Base-by-base conservation (phyloP, 2,113 vertebrate species). In the Atherinomorus stipes region DNA sequence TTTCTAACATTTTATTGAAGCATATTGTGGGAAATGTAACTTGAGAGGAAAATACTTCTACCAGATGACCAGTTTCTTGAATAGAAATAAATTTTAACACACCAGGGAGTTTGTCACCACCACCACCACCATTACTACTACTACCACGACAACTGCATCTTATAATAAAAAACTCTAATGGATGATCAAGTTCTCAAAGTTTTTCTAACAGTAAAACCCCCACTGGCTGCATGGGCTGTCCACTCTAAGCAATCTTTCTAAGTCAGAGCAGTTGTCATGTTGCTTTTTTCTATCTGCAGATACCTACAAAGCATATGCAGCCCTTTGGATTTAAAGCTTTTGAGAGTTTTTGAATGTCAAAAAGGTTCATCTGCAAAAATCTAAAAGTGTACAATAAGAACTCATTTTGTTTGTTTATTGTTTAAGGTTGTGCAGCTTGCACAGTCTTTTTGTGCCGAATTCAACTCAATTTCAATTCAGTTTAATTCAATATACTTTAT, bases 21-120 rank as follows among this genome's bases (percentile, higher is more conserved):
- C 79, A 62, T 84, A 87, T 85, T 90, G 88, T 91, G 91, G 91
- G 90, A 92, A 93, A 91, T 88, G 22, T 73, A 76, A 82, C 70
- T 76, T 83, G 77, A 84, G 58, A 63, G 67, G 81, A 76, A 89
- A 88, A 79, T 57, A 66, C 61, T 76, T 65, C 45, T 83, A 60
- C 86, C 85, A 85, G 81, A 79, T 78, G 84, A 91, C 72, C 72
- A 72, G 67, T 75, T 85, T 64, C 18, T 74, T 76, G 62, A 78
- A 63, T 83, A 51, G 71, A 74, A 90, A 71, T 74, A 85, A 74
- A 70, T 84, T 68, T 66, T 26, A 71, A 84, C 79, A 31, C 70
- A 59, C 63, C 5, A 57, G 79, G 76, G 85, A 84, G 58, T 85
- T 80, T 83, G 71, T 87, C 76, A 76, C 45, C 54, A 65, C 64